Base-by-base conservation (phyloP, 2,113 vertebrate genomes). In the Vidua macroura region DNA sequence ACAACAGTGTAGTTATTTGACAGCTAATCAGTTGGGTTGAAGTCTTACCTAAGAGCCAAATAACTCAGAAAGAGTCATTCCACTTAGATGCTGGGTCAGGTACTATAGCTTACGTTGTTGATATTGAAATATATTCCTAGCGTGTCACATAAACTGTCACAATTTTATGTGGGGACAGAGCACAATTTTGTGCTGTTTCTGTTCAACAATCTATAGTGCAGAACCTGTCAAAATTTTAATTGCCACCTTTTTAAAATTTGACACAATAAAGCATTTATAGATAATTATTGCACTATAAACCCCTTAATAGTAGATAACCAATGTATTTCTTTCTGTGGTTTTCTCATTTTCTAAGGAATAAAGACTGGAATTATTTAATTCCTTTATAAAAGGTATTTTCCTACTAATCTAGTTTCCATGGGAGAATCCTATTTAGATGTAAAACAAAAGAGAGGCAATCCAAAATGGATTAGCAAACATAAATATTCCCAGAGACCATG, bases 341-440 rank as follows among this genome's bases (percentile, higher is more conserved):
- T 86, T 89, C 63, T 84, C 5, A 55, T 77, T 93, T 90, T 64
- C 66, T 43, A 44, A 86, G 79, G 60, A 92, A 79, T 33, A 74
- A 86, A 83, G 62, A 82, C 59, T 74, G 69, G 58, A 93, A 93
- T 95, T 83, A 81, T 10, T 90, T 75, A 84, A 82, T 88, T 87
- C 31, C 35, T 83, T 91, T 79, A 51, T 30, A 69, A 84, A 91
- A 79, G 43, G 6, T 49, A 41, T 87, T 93, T 93, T 79, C 70
- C 35, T 44, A 11, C 37, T 85, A 92, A 96, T 90, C 60, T 56
- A n/a, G 13, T 92, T 97, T 93, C 41, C 43, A n/a, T 0, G 1
- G 35, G 11, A 46, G 21, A 68, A 27, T 44, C 46, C 43, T 67
- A 85, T 83, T 88, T 78, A 60, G 51, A n/a, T 51, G 43, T 60